Conservation (phyloP, 2,888 invertebrate species). For the Laothoe populi region DNA sequence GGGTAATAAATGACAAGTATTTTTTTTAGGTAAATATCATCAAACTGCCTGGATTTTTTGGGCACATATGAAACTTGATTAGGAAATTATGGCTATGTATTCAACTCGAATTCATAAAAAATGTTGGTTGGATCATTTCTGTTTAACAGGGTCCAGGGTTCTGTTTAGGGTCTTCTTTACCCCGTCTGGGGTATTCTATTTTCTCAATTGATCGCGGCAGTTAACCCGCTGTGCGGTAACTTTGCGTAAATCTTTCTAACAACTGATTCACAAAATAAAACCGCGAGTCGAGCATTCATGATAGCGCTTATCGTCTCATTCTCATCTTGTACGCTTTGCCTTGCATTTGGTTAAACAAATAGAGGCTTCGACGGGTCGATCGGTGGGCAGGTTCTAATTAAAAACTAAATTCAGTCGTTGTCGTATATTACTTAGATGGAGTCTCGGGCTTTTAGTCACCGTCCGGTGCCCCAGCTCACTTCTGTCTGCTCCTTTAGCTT, state of each 20-base stretch:
- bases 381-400: slow-evolving; percentile 78
- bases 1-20: no score
- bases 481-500: background rate
- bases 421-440: slow-evolving; percentile 70
- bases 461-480: slow-evolving; percentile 57
- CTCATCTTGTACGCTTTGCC: slow-evolving; percentile 62
- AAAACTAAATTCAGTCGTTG: slow-evolving; percentile 74
- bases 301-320: slow-evolving; percentile 66
- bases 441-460: slow-evolving; percentile 69
- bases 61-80: no score
- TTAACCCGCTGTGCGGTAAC: slow-evolving; percentile 62
- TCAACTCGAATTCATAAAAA: no score
- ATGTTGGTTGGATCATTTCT: no score
- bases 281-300: slow-evolving; percentile 60
- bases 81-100: no score
- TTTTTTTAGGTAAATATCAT: no score
- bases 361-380: slow-evolving; percentile 66
- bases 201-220: slow-evolving; percentile 67
- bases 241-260: slow-evolving; percentile 72
- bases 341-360: slow-evolving; percentile 77
- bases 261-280: slow-evolving; percentile 69
- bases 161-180: slow-evolving; percentile 47
- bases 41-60: no score
- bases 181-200: slow-evolving; percentile 59
- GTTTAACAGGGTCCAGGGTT: no score